Evolutionary conservation across 2,888 invertebrate species (phyloP).

Genomic region (Chrysina gloriosa): DNA sequence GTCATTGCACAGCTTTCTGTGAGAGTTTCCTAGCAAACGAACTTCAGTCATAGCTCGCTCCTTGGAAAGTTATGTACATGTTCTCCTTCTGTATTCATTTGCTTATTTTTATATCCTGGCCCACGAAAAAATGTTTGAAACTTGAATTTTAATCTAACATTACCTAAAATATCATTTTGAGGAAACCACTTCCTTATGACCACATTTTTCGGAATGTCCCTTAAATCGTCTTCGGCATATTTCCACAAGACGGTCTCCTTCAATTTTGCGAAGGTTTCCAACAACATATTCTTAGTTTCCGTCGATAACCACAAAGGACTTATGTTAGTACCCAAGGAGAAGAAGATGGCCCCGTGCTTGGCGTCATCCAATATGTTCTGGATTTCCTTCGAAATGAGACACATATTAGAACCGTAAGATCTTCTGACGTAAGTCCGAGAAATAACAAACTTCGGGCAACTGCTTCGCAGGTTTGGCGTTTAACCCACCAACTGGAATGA

Average conservation of each 20-base stretch:
- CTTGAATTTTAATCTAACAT: not conserved
- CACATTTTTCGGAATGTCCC: constrained; percentile 58
- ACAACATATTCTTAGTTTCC: constrained; percentile 50
- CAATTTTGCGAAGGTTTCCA: constrained; percentile 57
- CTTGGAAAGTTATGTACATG: no score
- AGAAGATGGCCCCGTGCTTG: constrained; percentile 57
- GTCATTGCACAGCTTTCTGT: no score
- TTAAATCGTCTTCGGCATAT: constrained; percentile 54
- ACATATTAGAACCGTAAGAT: not conserved
- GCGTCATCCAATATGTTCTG: constrained; percentile 53
- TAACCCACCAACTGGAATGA: constrained; percentile 60
- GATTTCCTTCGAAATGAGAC: constrained; percentile 43
- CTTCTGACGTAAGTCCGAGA: not conserved
- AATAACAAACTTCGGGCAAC: not conserved
- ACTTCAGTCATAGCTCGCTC: no score
- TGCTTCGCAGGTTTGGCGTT: constrained; percentile 53
- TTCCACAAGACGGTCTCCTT: constrained; percentile 60
- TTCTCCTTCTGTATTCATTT: no score
- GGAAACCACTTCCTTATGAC: constrained; percentile 59
- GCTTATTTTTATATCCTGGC: no score
- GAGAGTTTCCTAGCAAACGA: no score
- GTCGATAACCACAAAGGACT: constrained; percentile 50
- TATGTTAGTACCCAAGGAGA: constrained; percentile 60
- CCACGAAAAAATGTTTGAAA: no score
- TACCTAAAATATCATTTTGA: constrained; percentile 60